Evolutionary conservation across 2,797 vertebrate genomes (phyloP).

Genomic region (Diceros bicornis): DNA sequence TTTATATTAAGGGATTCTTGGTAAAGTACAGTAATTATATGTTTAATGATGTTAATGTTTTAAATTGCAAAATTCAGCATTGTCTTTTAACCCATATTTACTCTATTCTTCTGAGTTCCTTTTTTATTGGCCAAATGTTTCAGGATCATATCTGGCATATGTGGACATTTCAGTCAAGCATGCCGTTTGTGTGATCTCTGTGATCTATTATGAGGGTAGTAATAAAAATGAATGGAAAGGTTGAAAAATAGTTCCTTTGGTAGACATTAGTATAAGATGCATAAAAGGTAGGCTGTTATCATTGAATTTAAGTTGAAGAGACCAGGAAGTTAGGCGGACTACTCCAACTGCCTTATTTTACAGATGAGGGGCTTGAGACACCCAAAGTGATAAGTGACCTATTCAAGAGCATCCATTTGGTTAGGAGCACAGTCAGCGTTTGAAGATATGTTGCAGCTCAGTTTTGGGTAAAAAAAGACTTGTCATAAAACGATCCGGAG

Average conservation of each 20-base stretch:
- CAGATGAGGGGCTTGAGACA: neutral
- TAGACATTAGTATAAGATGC: neutral
- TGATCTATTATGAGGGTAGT: neutral
- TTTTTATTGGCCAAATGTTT: constrained; percentile 39
- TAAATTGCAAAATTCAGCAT: constrained; percentile 30
- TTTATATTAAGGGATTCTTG: constrained; percentile 72
- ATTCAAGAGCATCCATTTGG: neutral
- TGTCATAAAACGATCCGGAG: constrained; percentile 46
- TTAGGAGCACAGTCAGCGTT: neutral
- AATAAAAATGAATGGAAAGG: constrained; percentile 52
- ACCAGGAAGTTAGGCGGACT: constrained; percentile 16
- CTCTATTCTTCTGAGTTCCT: constrained; percentile 40
- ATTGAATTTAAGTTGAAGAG: constrained; percentile 52
- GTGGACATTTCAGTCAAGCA: constrained; percentile 47
- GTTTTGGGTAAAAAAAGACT: neutral
- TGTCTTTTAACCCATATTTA: constrained; percentile 56
- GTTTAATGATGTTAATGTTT: constrained; percentile 18
- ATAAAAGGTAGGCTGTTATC: constrained; percentile 18
- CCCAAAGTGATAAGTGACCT: neutral
- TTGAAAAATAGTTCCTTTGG: constrained; percentile 45
- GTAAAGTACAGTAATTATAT: constrained; percentile 62
- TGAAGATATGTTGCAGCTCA: neutral
- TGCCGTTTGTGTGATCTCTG: constrained; percentile 40
- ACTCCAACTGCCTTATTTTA: neutral
- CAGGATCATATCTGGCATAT: neutral